A percentile compares a stretch with the other conserved stretches of the same genome.
phyloP scores from a whole-genome alignment of 2,113 vertebrate species.

The Thymallus thymallus region DNA sequence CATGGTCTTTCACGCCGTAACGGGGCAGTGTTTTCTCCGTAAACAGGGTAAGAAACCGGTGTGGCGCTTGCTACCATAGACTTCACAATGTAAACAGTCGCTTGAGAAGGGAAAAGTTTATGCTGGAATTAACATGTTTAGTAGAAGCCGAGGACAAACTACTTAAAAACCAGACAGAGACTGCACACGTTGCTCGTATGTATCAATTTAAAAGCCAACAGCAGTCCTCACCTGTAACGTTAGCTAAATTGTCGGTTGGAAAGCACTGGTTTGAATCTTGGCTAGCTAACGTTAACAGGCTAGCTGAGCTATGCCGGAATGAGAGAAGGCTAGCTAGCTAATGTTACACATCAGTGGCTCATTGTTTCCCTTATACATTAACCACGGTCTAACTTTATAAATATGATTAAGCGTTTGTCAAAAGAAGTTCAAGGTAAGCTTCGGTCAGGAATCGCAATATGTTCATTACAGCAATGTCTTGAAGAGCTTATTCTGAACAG shows the following conservation, averaged over 20 bases:
- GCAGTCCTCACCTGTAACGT: background rate
- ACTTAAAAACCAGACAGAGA: too few species aligned
- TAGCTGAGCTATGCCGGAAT: too few species aligned
- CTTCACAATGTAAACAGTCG: too few species aligned
- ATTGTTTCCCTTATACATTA: background rate
- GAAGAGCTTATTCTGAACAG: constrained; percentile 94
- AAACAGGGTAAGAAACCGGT: background rate
- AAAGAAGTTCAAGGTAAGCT: constrained; percentile 81
- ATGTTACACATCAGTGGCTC: background rate
- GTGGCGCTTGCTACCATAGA: too few species aligned
- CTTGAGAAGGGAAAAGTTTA: too few species aligned
- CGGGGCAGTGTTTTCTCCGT: background rate
- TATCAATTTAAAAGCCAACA: background rate
- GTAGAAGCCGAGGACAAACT: too few species aligned
- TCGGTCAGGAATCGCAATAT: constrained; percentile 85
- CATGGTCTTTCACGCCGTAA: background rate
- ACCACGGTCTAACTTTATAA: background rate
- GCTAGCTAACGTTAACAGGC: background rate
- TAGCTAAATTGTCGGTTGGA: background rate
- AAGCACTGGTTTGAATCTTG: background rate
- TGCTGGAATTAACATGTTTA: too few species aligned
- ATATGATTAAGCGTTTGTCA: constrained; percentile 84
- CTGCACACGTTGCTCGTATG: too few species aligned
- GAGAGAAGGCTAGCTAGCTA: too few species aligned
- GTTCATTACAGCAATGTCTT: constrained; percentile 85